Evolutionary conservation across 2,888 invertebrate genomes (phyloP).

Genomic region (Arrhopalites spinosus): DNA sequence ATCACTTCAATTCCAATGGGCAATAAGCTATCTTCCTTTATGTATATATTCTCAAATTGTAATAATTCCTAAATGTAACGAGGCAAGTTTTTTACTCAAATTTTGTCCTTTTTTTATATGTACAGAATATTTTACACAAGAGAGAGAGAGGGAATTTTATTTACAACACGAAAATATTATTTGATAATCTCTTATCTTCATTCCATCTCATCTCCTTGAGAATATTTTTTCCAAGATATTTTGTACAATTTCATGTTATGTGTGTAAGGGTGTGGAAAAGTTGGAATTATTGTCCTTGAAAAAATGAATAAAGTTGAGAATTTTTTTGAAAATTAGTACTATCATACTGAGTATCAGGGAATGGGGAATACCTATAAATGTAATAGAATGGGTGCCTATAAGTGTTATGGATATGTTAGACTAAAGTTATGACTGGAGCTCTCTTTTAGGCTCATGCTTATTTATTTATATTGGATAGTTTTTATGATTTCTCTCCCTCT

Average conservation of each 20-base stretch:
- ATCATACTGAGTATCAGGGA: neutral
- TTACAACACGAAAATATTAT: too few relatives aligned
- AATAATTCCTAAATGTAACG: neutral
- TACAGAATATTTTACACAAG: too few relatives aligned
- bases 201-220: too few relatives aligned
- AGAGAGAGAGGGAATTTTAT: too few relatives aligned
- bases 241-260: neutral
- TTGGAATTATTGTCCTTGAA: neutral
- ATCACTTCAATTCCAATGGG: slow-evolving; percentile 8
- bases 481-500: neutral
- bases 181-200: too few relatives aligned
- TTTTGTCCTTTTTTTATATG: neutral
- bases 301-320: neutral
- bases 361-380: neutral
- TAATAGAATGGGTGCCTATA: neutral
- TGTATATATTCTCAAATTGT: neutral
- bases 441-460: neutral
- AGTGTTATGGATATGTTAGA: neutral
- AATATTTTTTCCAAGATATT: too few relatives aligned
- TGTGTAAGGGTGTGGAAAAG: too few relatives aligned
- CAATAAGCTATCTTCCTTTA: neutral
- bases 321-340: neutral
- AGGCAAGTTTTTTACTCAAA: neutral
- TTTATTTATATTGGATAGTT: neutral
- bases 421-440: neutral